Evolutionary conservation across 1,140 invertebrate species (phyloP).

Genomic region (Drosophila prosaltans): DNA sequence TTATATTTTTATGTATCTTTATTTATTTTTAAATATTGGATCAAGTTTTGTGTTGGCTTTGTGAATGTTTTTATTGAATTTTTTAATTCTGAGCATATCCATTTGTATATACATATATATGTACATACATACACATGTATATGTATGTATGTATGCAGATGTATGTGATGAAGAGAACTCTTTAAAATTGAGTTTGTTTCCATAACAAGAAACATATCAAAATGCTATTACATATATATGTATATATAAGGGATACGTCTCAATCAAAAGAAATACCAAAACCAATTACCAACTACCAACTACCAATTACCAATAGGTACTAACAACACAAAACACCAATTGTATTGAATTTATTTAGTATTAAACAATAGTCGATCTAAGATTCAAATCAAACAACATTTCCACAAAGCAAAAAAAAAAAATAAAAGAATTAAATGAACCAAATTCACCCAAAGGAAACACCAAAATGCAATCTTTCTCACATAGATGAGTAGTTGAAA

Average conservation of each 20-base stretch:
- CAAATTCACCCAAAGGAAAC: not conserved
- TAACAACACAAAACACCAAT: slow-evolving; percentile 30
- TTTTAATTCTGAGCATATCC: not conserved
- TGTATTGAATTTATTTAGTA: slow-evolving; percentile 33
- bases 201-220: slow-evolving; percentile 36
- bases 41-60: not conserved
- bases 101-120: not conserved
- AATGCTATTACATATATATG: not conserved
- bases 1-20: too few relatives aligned
- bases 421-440: not conserved
- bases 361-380: slow-evolving; percentile 19
- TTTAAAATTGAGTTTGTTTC: not conserved
- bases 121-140: too few relatives aligned
- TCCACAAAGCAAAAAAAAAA: too few relatives aligned
- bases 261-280: slow-evolving; percentile 13
- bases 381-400: not conserved
- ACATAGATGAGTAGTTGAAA: slow-evolving; percentile 2
- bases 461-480: slow-evolving; percentile 1
- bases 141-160: not conserved
- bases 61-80: not conserved
- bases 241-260: slow-evolving; percentile 32
- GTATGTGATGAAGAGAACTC: not conserved
- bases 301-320: slow-evolving; percentile 9
- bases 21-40: not conserved
- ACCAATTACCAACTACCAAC: not conserved